These are phyloP conservation scores for Ectobius pallidus DNA, from an alignment of 2,888 invertebrate species.

Conservation along the genomic window DNA sequence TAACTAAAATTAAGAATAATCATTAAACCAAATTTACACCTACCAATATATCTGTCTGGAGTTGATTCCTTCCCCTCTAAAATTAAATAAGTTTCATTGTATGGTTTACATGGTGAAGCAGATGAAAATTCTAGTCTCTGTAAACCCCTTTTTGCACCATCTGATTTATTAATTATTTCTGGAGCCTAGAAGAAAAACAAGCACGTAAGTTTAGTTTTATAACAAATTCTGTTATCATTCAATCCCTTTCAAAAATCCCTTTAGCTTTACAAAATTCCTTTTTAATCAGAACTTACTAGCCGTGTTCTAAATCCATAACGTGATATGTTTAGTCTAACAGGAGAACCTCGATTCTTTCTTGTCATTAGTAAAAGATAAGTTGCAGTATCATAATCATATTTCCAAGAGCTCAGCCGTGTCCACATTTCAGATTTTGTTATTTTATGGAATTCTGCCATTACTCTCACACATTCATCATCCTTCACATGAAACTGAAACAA, in stretches of 20 bases:
- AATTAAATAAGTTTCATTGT: slow-evolving; percentile 21
- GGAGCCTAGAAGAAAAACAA: background rate
- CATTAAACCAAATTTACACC: too few species aligned
- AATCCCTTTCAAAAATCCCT: too few species aligned
- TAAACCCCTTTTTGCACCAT: background rate
- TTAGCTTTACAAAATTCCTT: too few species aligned
- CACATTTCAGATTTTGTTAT: slow-evolving; percentile 56
- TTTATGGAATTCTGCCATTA: slow-evolving; percentile 52
- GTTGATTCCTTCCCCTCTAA: slow-evolving; percentile 22
- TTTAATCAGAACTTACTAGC: slow-evolving; percentile 5
- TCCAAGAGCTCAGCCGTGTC: slow-evolving; percentile 60
- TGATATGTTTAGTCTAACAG: slow-evolving; percentile 51
- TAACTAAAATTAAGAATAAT: too few species aligned
- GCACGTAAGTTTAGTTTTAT: too few species aligned
- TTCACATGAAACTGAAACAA: slow-evolving; percentile 49
- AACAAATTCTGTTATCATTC: too few species aligned
- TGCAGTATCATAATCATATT: slow-evolving; percentile 73
- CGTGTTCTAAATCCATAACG: background rate
- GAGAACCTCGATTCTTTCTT: slow-evolving; percentile 63
- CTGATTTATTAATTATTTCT: background rate
- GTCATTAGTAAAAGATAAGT: slow-evolving; percentile 72
- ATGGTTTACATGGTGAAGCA: background rate
- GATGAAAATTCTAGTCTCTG: background rate
- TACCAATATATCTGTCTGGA: slow-evolving; percentile 11
- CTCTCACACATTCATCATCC: slow-evolving; percentile 52